Percentiles rank a stretch among this genome's conserved stretches.
These are phyloP conservation scores for Melanotaenia boesemani DNA, from an alignment of 2,797 vertebrate species.

Conservation along the genomic window DNA sequence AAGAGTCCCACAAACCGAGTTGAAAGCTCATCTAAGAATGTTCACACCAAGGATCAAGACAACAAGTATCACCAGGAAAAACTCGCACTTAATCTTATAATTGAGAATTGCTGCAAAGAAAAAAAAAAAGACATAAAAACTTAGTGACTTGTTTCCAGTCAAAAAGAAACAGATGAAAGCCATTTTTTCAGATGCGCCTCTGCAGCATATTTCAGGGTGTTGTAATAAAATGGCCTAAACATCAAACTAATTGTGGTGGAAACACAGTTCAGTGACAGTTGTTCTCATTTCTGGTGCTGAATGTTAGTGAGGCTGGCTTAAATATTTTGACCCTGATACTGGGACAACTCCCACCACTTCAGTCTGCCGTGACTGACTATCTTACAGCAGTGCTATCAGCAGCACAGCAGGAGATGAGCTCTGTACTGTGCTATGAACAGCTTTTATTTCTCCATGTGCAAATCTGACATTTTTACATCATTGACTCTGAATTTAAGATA, in stretches of 20 bases:
- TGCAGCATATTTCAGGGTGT: neutral
- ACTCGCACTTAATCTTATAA: too few relatives aligned
- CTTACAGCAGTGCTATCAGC: slow-evolving; percentile 13
- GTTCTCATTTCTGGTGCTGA: neutral
- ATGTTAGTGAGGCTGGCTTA: neutral
- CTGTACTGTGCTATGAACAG: neutral
- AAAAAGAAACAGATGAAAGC: too few relatives aligned
- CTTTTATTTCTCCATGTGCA: slow-evolving; percentile 17
- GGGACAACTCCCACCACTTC: neutral
- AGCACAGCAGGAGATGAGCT: neutral
- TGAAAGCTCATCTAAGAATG: neutral
- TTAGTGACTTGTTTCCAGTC: too few relatives aligned
- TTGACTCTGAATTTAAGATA: neutral
- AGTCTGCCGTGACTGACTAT: slow-evolving; percentile 1
- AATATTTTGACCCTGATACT: slow-evolving; percentile 1
- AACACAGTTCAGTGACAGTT: neutral
- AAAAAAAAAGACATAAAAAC: too few relatives aligned
- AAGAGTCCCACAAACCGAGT: neutral
- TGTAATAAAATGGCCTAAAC: neutral
- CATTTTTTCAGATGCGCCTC: too few relatives aligned
- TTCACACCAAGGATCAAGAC: too few relatives aligned
- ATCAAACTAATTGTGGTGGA: neutral
- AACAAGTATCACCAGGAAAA: too few relatives aligned
- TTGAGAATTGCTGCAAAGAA: too few relatives aligned
- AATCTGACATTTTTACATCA: slow-evolving; percentile 19